Evolutionary conservation across 2,888 invertebrate species (phyloP).

Genomic region (Esperia sulphurella): DNA sequence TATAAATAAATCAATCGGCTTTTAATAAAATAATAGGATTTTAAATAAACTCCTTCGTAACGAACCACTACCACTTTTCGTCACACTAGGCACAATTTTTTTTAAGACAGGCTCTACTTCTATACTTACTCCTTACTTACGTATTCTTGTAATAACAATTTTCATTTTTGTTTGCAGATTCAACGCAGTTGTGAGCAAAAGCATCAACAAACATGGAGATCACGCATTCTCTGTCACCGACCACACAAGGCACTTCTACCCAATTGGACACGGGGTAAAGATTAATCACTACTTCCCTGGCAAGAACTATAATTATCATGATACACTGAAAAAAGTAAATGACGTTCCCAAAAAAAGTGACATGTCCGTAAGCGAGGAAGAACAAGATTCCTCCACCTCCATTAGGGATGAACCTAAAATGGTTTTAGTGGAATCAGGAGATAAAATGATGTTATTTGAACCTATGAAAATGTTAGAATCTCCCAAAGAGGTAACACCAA

Average conservation of each 20-base stretch:
- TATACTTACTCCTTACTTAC: no score
- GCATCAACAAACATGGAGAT: slow-evolving; percentile 57
- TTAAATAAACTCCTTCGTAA: no score
- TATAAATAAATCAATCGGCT: no score
- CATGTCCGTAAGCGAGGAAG: slow-evolving; percentile 37
- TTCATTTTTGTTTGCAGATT: slow-evolving; percentile 52
- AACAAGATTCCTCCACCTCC: slow-evolving; percentile 18
- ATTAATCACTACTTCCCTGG: slow-evolving; percentile 64
- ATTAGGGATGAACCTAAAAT: slow-evolving; percentile 22
- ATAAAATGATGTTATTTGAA: slow-evolving; percentile 29
- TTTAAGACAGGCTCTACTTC: no score
- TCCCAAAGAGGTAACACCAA: slow-evolving; percentile 21
- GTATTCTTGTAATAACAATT: not conserved
- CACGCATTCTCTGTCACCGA: slow-evolving; percentile 55
- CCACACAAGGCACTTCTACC: slow-evolving; percentile 55
- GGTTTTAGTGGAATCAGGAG: slow-evolving; percentile 22
- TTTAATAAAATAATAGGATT: no score
- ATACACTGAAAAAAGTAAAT: slow-evolving; percentile 16
- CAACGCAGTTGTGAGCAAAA: slow-evolving; percentile 78
- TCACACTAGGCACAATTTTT: no score
- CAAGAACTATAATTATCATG: slow-evolving; percentile 36
- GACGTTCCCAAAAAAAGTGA: slow-evolving; percentile 21
- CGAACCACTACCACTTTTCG: no score
- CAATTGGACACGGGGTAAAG: slow-evolving; percentile 53
- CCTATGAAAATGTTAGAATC: slow-evolving; percentile 20